Conservation (phyloP, 2,888 invertebrate genomes). For the Gerosis bhagava region DNA sequence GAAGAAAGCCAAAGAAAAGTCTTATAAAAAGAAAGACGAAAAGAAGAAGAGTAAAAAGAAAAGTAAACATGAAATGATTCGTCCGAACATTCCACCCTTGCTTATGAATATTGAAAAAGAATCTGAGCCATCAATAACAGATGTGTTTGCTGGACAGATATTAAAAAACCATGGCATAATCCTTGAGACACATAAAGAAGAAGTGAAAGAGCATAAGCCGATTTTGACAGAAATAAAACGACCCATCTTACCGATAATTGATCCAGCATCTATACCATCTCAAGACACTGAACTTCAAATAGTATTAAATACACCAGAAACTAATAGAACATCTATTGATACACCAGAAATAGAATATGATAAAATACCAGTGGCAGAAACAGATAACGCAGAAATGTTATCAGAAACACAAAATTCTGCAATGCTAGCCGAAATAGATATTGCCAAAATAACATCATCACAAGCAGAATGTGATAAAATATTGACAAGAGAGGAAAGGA, state of each 20-base stretch:
- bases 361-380: no score
- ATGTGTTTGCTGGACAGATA: slow-evolving; percentile 85
- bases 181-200: slow-evolving; percentile 50
- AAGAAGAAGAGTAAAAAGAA: slow-evolving; percentile 73
- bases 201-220: slow-evolving; percentile 53
- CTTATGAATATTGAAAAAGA: slow-evolving; percentile 75
- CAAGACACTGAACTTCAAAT: no score
- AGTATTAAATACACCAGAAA: no score
- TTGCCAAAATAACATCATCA: no score
- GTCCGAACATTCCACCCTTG: slow-evolving; percentile 72
- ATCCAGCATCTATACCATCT: slow-evolving; percentile 62
- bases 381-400: no score
- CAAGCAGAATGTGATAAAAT: slow-evolving; percentile 14
- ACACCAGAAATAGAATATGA: no score
- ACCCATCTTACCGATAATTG: slow-evolving; percentile 68
- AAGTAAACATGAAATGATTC: slow-evolving; percentile 65
- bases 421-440: no score
- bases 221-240: slow-evolving; percentile 51
- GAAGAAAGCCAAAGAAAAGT: slow-evolving; percentile 63
- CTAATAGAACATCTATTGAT: no score
- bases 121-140: slow-evolving; percentile 82
- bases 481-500: slow-evolving; percentile 52
- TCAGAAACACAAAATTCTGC: no score
- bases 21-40: slow-evolving; percentile 58
- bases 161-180: slow-evolving; percentile 74